A percentile compares a stretch with the other conserved stretches of the same genome.
Evolutionary conservation across 2,113 vertebrate species (phyloP).

Genomic region (Platysteira castanea): DNA sequence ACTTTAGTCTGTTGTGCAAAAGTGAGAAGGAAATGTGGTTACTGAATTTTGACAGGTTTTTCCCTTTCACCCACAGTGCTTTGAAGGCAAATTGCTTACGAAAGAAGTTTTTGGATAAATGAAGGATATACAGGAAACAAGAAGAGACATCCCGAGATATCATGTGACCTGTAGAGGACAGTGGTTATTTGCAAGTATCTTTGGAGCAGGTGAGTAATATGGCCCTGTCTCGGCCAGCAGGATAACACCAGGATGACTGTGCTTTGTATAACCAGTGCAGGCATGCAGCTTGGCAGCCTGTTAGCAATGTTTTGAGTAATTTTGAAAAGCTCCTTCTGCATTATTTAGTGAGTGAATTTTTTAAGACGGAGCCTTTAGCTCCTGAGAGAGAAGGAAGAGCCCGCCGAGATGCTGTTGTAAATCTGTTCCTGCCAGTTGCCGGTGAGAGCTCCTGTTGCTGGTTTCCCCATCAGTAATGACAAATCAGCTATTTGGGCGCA

Average conservation of each 20-base stretch:
- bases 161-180: neutral
- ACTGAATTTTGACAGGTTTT: conserved; percentile 40
- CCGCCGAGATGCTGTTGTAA: rapidly evolving
- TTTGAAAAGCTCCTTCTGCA: neutral
- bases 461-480: neutral
- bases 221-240: neutral
- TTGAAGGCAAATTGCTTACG: conserved; percentile 36
- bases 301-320: neutral
- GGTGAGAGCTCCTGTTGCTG: neutral
- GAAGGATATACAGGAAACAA: neutral
- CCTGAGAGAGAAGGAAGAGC: neutral
- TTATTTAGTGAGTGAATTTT: conserved; percentile 49
- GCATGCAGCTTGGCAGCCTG: neutral
- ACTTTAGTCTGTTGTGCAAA: neutral
- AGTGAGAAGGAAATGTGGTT: conserved; percentile 23
- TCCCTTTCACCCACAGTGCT: conserved; percentile 13
- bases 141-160: neutral
- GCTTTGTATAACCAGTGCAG: neutral
- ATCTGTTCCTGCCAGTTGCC: neutral
- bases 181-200: neutral
- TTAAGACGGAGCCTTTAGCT: conserved; percentile 4
- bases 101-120: neutral
- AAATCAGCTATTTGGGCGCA: neutral
- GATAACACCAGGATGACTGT: neutral
- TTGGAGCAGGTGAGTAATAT: neutral